Evolutionary conservation across 2,888 invertebrate genomes (phyloP), one percentile per base, ranked within the genome.

Genomic region (Hoplodrina blanda): DNA sequence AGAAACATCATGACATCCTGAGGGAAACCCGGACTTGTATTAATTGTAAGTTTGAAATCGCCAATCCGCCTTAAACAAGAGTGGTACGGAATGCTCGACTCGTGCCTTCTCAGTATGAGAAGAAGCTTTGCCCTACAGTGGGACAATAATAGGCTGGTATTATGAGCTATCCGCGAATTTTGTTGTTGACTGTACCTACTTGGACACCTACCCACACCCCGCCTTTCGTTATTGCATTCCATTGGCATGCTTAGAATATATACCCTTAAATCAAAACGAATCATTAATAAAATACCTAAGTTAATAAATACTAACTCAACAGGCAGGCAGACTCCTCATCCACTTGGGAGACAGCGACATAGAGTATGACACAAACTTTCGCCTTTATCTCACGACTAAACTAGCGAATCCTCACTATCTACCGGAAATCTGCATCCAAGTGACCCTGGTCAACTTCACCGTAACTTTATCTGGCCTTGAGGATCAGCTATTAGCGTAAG

Each of bases 321-420:
- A 97, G 97, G 97, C 97, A 78, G 99, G 99, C 52, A 97, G 98
- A 68, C 96, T 97, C 13, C 97, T 99, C 85, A 98, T 99, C 62
- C 97, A 97, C 79, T 94, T 99, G 56, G 99, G 99, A 0, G 99
- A 99, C 91, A 97, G 97, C 66, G 97, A 98, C 79, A 97, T 99
- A n/a, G 99, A 99, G 85, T 99, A 98, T 91, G 98, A 98, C 90
- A 90, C 95, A 0, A 97, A 98, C 88, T 99, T 99, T 91, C 97
- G 97, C 57, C 96, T 99, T 59, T 99, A 99, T 91, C 97, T 99
- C 88, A 99, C 99, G 0, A 98, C 99, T 1, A 99, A 99, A 92
- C 94, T 99, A 67, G 97, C 98, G 0, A 99, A 99, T 96, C 99
- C 99, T 0, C 99, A 99, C 94, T 99, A 99, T 92, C 93, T 99